Evolutionary conservation across 2,113 vertebrate species (phyloP).

Genomic region (Muntiacus muntjak): DNA sequence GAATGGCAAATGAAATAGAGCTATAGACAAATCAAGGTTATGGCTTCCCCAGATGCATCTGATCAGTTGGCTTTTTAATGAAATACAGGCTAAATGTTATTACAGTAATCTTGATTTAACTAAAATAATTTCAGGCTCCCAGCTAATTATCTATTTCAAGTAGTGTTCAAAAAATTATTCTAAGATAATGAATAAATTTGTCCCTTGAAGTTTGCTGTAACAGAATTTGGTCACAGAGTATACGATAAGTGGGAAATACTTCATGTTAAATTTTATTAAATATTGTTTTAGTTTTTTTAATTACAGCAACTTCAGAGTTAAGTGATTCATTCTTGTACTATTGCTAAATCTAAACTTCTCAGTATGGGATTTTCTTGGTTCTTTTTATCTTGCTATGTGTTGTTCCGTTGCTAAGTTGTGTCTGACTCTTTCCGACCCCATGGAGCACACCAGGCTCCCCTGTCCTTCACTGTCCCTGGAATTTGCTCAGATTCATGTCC

Average conservation of each 20-base stretch:
- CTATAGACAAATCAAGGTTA: conserved; percentile 11
- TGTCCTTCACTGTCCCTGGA: neutral
- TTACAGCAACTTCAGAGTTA: neutral
- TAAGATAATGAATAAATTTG: conserved; percentile 23
- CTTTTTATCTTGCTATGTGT: neutral
- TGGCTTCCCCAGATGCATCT: neutral
- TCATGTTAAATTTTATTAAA: conserved; percentile 7
- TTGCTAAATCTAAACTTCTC: conserved; percentile 20
- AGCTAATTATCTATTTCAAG: conserved; percentile 34
- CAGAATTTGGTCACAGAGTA: neutral
- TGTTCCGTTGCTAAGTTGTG: neutral
- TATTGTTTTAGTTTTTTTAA: conserved; percentile 24
- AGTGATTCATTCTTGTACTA: neutral
- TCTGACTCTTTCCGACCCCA: neutral
- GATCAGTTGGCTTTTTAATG: conserved; percentile 14
- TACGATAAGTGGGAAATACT: neutral
- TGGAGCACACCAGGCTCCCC: neutral
- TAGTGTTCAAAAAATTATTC: neutral
- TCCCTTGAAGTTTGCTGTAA: neutral
- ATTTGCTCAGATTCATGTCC: neutral
- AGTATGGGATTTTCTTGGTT: conserved; percentile 5
- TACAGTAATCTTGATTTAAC: neutral
- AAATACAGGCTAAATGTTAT: conserved; percentile 38
- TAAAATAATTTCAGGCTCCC: conserved; percentile 19
- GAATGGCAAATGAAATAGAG: conserved; percentile 28